A percentile compares a stretch with the other conserved stretches of the same genome.
These are phyloP conservation scores for Microtus richardsoni DNA, from an alignment of 2,113 vertebrate species.

Conservation along the genomic window DNA sequence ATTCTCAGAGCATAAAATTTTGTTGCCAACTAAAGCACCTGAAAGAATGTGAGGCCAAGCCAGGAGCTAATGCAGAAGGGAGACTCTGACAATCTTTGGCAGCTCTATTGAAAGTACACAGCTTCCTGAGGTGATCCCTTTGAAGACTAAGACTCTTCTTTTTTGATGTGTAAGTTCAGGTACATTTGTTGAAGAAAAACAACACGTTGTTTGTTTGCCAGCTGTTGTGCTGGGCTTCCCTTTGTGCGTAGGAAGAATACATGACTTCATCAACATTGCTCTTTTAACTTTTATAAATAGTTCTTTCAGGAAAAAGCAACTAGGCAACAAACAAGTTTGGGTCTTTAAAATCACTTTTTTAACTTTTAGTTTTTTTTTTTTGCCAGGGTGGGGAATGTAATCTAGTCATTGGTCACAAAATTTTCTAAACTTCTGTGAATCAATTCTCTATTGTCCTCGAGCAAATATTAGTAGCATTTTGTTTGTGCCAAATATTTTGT, in stretches of 20 bases:
- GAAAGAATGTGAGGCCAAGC: slow-evolving; percentile 41
- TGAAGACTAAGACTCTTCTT: slow-evolving; percentile 63
- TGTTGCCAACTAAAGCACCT: slow-evolving; percentile 40
- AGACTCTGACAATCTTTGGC: slow-evolving; percentile 63
- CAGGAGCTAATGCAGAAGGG: slow-evolving; percentile 47
- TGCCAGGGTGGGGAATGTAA: neutral
- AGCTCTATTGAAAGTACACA: slow-evolving; percentile 8
- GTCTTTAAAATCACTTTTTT: neutral
- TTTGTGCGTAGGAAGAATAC: neutral
- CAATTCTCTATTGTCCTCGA: neutral
- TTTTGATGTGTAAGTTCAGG: slow-evolving; percentile 52
- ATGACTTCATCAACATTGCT: neutral
- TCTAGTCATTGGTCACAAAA: neutral
- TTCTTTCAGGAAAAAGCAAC: neutral
- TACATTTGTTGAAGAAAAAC: slow-evolving; percentile 53
- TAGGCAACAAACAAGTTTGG: neutral
- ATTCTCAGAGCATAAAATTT: slow-evolving; percentile 40
- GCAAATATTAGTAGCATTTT: slow-evolving; percentile 8
- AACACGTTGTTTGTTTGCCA: neutral
- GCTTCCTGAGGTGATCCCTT: slow-evolving; percentile 52
- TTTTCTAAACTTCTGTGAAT: neutral
- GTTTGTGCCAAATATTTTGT: neutral
- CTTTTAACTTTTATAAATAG: neutral
- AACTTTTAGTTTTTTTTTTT: neutral
- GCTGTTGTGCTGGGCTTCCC: neutral